A percentile compares a stretch with the other conserved stretches of the same genome.
Conservation (phyloP, 2,113 vertebrate genomes). For the Isurus oxyrinchus region DNA sequence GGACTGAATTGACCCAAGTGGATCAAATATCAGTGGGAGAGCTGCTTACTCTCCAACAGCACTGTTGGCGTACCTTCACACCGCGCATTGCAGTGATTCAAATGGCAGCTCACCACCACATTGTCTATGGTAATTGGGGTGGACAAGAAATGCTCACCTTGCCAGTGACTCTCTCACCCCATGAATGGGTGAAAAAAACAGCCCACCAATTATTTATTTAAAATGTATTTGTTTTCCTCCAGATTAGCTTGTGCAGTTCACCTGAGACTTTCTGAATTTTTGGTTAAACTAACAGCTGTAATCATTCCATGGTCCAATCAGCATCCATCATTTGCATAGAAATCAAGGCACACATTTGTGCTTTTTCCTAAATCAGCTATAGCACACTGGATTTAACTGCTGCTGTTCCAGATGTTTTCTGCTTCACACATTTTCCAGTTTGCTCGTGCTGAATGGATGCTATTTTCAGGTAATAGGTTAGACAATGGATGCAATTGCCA, state of each 20-base stretch:
- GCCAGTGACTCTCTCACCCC: too few species aligned
- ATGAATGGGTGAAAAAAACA: too few species aligned
- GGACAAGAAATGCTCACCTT: too few species aligned
- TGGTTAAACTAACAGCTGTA: background rate
- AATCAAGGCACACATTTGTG: background rate
- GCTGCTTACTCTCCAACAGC: too few species aligned
- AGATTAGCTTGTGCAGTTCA: background rate
- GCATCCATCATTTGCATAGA: background rate
- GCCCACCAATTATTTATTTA: background rate
- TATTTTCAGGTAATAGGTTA: too few species aligned
- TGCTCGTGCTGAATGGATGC: background rate
- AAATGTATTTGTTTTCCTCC: background rate
- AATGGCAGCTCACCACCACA: too few species aligned
- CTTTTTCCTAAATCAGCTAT: background rate
- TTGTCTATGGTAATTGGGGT: too few species aligned
- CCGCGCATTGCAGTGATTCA: too few species aligned
- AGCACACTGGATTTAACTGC: background rate
- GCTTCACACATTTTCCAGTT: background rate
- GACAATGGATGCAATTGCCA: background rate
- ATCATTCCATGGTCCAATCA: background rate
- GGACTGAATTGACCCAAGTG: too few species aligned
- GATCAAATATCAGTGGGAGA: too few species aligned
- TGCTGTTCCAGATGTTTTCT: background rate
- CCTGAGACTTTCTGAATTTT: background rate
- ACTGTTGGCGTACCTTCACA: too few species aligned